Evolutionary conservation across 2,113 vertebrate species (phyloP), one percentile per base, ranked within the genome.

Genomic region (Alexandromys fortis): DNA sequence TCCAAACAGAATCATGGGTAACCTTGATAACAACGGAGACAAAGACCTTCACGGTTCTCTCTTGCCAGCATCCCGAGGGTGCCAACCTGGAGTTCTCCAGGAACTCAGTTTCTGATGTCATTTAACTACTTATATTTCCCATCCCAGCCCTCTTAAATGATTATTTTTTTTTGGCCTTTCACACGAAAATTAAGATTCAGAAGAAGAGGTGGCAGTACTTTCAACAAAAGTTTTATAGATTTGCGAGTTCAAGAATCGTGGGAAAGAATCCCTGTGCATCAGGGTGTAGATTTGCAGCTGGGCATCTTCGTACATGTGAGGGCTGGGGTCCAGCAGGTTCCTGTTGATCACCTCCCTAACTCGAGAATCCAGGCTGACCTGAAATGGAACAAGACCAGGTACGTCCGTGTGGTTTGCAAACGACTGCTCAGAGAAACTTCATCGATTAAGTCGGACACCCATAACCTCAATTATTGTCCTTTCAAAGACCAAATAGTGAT

Each of bases 201-300:
- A 98, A 98, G 98, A 98, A 94, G 98, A 98, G 79, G 98, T 98
- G 94, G 97, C 98, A 98, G 98, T 98, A 98, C 98, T 99, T 98
- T 98, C 98, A 94, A 99, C 96, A 93, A 99, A 98, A 93, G 99
- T 98, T 94, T 99, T 99, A 98, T 99, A 99, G 96, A 99, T 98
- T 86, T 99, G 98, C 97, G 99, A 99, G 98, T 99, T 99, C 98
- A 99, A 98, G 98, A 99, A 99, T 98, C 99, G 98, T 96, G 99
- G 99, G 95, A 99, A 99, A 97, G 99, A 99, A 98, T 99, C 99
- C 98, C 99, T 99, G 98, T 99, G 99, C 99, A 99, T 99, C 97
- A 99, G 97, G 28, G 99, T 99, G 87, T 99, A 99, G 97, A 99
- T 99, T 97, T 99, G 99, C 93, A 99, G 98, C 86, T 99, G 99